Evolutionary conservation across 2,888 invertebrate genomes (phyloP).

Genomic region (Nephrocerus scutellatus): DNA sequence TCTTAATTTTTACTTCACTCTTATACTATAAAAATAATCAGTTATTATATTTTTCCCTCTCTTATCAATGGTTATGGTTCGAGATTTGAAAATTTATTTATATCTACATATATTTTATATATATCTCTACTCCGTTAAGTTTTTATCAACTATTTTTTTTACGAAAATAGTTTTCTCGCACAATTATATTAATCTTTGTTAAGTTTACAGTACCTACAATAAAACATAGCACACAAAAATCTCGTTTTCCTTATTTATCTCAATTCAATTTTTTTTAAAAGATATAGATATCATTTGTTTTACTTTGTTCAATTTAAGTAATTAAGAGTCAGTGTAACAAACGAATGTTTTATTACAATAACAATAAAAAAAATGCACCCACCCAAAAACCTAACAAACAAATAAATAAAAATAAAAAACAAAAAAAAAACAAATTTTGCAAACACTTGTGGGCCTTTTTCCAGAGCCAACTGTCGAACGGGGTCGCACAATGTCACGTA

Average conservation of each 20-base stretch:
- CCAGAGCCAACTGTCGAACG: constrained; percentile 51
- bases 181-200: too few relatives aligned
- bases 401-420: constrained; percentile 19
- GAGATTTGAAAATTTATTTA: constrained; percentile 13
- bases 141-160: too few relatives aligned
- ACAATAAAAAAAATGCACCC: too few relatives aligned
- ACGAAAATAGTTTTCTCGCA: too few relatives aligned
- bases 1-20: too few relatives aligned
- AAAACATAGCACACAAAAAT: constrained; percentile 17
- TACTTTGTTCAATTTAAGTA: constrained; percentile 4
- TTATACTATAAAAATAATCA: too few relatives aligned
- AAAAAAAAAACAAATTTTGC: too few relatives aligned
- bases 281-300: too few relatives aligned
- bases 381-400: too few relatives aligned
- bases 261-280: constrained; percentile 8
- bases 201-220: constrained; percentile 7
- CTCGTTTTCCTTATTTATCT: constrained; percentile 13
- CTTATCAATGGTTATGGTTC: constrained; percentile 16
- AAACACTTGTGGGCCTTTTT: constrained; percentile 33
- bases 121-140: too few relatives aligned
- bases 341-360: constrained; percentile 8
- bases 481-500: constrained; percentile 54
- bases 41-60: too few relatives aligned
- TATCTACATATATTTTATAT: constrained; percentile 15
- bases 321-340: constrained; percentile 10